These are phyloP conservation scores for Stomatorhinus ivindoensis DNA, from an alignment of 2,113 vertebrate genomes.

Conservation along the genomic window DNA sequence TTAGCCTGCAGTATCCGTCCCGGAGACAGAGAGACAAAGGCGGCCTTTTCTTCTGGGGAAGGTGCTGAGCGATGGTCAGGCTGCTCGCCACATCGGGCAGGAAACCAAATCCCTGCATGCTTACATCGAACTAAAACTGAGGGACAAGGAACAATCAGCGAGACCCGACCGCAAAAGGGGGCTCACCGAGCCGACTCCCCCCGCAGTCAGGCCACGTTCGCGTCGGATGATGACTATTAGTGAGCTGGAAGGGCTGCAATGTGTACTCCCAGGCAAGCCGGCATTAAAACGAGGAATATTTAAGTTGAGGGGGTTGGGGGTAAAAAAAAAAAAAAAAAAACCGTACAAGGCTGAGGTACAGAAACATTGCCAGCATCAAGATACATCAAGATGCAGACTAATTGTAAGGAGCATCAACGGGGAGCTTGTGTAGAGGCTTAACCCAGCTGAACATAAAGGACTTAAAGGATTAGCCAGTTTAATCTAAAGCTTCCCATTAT, in stretches of 20 bases:
- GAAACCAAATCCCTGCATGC: constrained; percentile 11
- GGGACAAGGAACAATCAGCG: background rate
- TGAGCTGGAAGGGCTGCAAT: background rate
- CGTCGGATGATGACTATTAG: background rate
- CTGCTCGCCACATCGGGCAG: constrained; percentile 7
- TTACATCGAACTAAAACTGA: constrained; percentile 15
- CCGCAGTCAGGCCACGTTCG: background rate
- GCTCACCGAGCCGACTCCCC: too few species aligned
- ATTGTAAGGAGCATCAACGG: background rate
- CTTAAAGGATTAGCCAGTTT: constrained; percentile 27
- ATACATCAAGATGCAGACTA: constrained; percentile 15
- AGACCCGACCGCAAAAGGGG: background rate
- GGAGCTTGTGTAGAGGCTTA: constrained; percentile 13
- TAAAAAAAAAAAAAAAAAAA: background rate
- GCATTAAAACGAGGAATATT: background rate
- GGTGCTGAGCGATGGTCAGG: constrained; percentile 15
- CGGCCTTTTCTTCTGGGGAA: constrained; percentile 6
- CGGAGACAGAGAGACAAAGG: constrained; percentile 14
- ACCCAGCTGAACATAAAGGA: constrained; percentile 29
- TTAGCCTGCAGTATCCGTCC: constrained; percentile 15
- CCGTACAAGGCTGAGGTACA: background rate
- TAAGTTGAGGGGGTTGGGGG: background rate
- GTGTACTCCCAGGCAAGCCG: background rate
- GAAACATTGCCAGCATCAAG: background rate
- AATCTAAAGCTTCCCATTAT: constrained; percentile 26